Evolutionary conservation across 2,888 invertebrate genomes (phyloP), one percentile per base, ranked within the genome.

Genomic region (Chironomus tentans): DNA sequence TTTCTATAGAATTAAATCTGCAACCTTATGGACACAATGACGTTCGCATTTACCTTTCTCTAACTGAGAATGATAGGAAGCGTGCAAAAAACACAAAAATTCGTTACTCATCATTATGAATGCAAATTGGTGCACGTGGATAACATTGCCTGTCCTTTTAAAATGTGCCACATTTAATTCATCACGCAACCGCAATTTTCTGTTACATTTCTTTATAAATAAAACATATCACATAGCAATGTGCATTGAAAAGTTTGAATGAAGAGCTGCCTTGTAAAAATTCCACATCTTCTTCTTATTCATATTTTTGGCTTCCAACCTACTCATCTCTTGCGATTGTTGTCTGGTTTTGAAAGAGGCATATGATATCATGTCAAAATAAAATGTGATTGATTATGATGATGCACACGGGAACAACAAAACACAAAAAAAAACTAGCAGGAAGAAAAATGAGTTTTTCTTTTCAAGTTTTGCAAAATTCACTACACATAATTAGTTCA

Each of bases 121-220:
- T 65, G 65, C 65, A 65, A 65, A 65, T 65, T 65, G 65, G 65
- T 24, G 65, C 65, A 65, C 22, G 65, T 65, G 65, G 65, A 65
- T 65, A 18, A 65, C 18, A 65, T 56, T 56, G 56, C 7, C 56
- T 56, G 18, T 56, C 56, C n/a, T 56, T 56, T 56, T 56, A 56
- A 56, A 56, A 56, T 56, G 56, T 56, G 56, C 56, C 56, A 56
- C 18, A 56, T 56, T 56, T 56, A 56, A 56, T 65, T 24, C 65
- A 65, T 65, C 65, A 65, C 65, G 22, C 65, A 65, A 65, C 18
- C 56, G 15, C n/a, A 56, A 15, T 56, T 56, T 56, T 56, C 56
- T 56, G 56, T 56, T 56, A 15, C 56, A 56, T 15, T 65, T 50
- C 13, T 56, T 56, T 56, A 56, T 15, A 56, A 56, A 56, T 15